These are phyloP conservation scores for Polyommatus iphigenia DNA, from an alignment of 2,888 invertebrate genomes.

Conservation along the genomic window DNA sequence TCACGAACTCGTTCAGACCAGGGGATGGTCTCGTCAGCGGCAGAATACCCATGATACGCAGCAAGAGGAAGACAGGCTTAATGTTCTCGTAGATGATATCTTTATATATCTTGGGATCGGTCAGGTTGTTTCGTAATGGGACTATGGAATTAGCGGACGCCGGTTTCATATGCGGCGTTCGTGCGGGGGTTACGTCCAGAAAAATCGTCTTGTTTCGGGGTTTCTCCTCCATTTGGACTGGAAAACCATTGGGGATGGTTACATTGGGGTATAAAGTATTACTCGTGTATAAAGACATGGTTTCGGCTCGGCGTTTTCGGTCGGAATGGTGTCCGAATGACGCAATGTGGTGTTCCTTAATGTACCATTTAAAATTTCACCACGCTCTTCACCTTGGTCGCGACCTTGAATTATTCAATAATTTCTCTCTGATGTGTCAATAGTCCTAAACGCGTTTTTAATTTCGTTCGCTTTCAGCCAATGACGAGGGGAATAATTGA, in stretches of 20 bases:
- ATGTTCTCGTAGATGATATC: conserved; percentile 74
- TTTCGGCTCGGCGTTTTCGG: conserved; percentile 6
- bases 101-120: conserved; percentile 55
- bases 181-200: conserved; percentile 66
- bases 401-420: conserved; percentile 50
- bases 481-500: conserved; percentile 13
- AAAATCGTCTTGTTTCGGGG: conserved; percentile 61
- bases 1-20: conserved; percentile 70
- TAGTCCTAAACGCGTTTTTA: conserved; percentile 18
- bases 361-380: conserved; percentile 60
- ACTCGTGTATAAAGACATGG: conserved; percentile 60
- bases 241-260: conserved; percentile 61
- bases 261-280: conserved; percentile 54
- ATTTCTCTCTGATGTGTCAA: not conserved
- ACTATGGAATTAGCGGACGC: conserved; percentile 56
- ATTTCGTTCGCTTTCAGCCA: not conserved
- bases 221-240: conserved; percentile 55
- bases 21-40: conserved; percentile 78
- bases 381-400: conserved; percentile 61
- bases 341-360: conserved; percentile 59
- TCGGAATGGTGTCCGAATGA: conserved; percentile 53
- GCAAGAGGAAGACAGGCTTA: conserved; percentile 65
- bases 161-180: conserved; percentile 54
- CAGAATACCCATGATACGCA: conserved; percentile 81
- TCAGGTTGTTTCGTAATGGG: conserved; percentile 61